Evolutionary conservation across 2,888 invertebrate species (phyloP), one percentile per base, ranked within the genome.

Genomic region (Aphelenchoides bicaudatus): DNA sequence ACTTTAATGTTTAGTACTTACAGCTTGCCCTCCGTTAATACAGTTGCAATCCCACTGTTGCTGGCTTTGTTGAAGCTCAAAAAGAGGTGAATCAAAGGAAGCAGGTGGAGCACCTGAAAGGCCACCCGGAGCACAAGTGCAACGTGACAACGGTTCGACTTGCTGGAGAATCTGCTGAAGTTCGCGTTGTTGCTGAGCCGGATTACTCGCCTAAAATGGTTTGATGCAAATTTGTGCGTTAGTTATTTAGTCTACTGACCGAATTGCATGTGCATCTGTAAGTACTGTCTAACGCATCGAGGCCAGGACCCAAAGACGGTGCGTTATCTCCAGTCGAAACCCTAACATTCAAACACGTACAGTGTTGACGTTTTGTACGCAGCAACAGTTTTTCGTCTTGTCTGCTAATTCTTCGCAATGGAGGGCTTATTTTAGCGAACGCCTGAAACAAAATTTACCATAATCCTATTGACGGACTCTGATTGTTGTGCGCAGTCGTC

Each of bases 181-280:
- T 25, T 53, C 53, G 2, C 53, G 53, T 19, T 53, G 53, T 21
- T 53, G 53, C 6, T 53, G 53, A 6, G 13, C 13, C 13, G 53
- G 53, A 8, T 53, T 53, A 16, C 55, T 21, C 16, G 53, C 53
- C 48, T 47, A 47, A 47, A 23, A 16, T 6, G 8, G 8, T 6
- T 34, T 34, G 10, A 16, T 5, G 8, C 5, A 23, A 5, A 8
- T 47, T 25, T 47, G 25, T 29, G 10, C 48, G 29, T 21, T 47
- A 10, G 21, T 43, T 21, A 10, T 43, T 43, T 25, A 19, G 43
- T 43, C 10, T 8, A 6, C 43, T 25, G 8, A 28, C 48, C 47
- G 50, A 53, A 6, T 53, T 53, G 19, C 53, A 53, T 6, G 53
- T 53, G 47, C 53, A 53, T 56, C 47, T 23, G 19, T 53, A 53